phyloP scores from a whole-genome alignment of 2,113 vertebrate species.

The Cynopterus brachyotis region DNA sequence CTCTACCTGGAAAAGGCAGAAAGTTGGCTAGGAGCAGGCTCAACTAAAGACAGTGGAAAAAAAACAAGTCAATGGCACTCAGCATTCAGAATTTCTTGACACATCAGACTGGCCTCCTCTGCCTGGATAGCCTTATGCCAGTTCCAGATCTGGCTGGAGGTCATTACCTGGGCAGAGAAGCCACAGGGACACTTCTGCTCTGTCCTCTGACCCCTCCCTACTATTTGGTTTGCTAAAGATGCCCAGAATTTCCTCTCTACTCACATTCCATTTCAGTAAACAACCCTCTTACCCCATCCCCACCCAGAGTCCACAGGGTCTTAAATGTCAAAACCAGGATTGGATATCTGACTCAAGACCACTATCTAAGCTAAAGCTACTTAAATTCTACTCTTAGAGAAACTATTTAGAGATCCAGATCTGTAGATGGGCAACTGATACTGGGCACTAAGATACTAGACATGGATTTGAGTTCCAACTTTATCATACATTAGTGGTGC shows the following conservation, averaged over 20 bases:
- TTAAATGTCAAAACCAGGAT: no score
- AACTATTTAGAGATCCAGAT: background rate
- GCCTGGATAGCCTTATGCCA: background rate
- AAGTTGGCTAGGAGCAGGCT: background rate
- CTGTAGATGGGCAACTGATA: background rate
- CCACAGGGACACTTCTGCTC: background rate
- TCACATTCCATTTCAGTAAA: background rate
- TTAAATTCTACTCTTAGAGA: background rate
- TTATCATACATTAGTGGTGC: background rate
- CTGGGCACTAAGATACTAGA: background rate
- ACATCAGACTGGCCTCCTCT: background rate
- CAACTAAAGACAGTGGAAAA: background rate
- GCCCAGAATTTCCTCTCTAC: background rate
- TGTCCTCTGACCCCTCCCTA: background rate
- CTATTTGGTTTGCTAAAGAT: background rate
- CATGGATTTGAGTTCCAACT: background rate
- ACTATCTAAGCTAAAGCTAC: background rate
- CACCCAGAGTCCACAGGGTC: background rate
- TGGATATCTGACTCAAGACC: background rate
- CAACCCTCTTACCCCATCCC: background rate
- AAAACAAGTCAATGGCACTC: background rate
- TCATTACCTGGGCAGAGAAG: no score
- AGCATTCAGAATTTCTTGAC: background rate
- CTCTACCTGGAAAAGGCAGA: background rate
- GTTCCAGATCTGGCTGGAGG: background rate